Percentiles rank a stretch among this genome's conserved stretches.
phyloP scores from a whole-genome alignment of 2,113 vertebrate species.

The Typhlomys cinereus region DNA sequence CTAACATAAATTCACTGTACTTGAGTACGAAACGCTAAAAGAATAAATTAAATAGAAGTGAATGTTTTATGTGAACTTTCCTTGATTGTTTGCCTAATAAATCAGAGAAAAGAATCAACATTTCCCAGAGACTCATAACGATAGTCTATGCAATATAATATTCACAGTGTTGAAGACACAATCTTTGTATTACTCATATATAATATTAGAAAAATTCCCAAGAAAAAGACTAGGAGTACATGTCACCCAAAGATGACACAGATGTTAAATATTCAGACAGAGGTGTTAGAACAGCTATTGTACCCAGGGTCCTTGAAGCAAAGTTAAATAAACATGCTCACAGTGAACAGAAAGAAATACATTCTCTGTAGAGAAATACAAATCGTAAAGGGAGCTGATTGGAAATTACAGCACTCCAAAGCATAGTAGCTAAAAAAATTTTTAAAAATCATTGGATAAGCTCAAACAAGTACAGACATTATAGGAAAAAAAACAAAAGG shows the following conservation, averaged over 20 bases:
- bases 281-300: background rate
- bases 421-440: background rate
- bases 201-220: background rate
- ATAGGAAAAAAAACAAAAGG: background rate
- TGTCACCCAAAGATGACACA: background rate
- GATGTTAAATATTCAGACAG: background rate
- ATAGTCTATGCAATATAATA: background rate
- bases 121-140: constrained; percentile 17
- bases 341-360: background rate
- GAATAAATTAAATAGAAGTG: no score
- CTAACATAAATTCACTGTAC: no score
- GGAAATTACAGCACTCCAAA: constrained; percentile 25
- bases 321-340: background rate
- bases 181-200: background rate
- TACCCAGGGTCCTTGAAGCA: background rate
- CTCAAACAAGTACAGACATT: background rate
- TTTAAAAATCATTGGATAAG: background rate
- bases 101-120: background rate
- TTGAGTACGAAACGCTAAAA: no score
- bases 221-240: background rate
- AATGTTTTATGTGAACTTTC: background rate
- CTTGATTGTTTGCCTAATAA: background rate
- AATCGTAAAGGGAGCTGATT: background rate
- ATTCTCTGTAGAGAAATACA: constrained; percentile 41
- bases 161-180: background rate